phyloP scores from a whole-genome alignment of 2,797 vertebrate species.

The Oreortyx pictus region DNA sequence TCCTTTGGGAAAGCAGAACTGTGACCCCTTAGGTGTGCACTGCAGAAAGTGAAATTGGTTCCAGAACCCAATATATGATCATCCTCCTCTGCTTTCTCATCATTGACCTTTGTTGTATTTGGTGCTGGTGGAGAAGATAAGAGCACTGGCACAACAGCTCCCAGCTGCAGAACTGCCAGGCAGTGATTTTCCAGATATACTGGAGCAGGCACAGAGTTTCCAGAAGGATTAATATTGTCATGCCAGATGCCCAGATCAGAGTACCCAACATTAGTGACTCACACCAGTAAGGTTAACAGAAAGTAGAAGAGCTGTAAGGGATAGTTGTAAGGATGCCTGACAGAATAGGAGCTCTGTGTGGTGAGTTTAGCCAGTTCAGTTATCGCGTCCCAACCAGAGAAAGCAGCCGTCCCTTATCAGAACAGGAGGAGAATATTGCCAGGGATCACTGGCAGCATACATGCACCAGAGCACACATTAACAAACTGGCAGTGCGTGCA shows the following conservation, averaged over 20 bases:
- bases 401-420: neutral
- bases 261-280: neutral
- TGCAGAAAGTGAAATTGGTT: neutral
- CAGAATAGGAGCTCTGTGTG: neutral
- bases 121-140: neutral
- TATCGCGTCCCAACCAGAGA: neutral
- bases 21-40: neutral
- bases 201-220: neutral
- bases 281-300: neutral
- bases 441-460: neutral
- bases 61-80: neutral
- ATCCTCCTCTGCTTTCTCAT: neutral
- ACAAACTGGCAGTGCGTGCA: neutral
- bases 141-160: neutral
- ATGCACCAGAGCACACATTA: neutral
- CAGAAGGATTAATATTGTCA: neutral
- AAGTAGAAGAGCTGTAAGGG: neutral
- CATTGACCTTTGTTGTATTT: neutral
- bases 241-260: neutral
- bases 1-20: accelerated
- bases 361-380: neutral
- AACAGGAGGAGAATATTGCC: neutral
- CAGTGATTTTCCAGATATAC: neutral
- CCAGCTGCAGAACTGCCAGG: neutral
- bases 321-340: neutral